A percentile compares a stretch with the other conserved stretches of the same genome.
These are phyloP conservation scores for Pomatorhinus ruficollis DNA, from an alignment of 2,113 vertebrate species.

Conservation along the genomic window DNA sequence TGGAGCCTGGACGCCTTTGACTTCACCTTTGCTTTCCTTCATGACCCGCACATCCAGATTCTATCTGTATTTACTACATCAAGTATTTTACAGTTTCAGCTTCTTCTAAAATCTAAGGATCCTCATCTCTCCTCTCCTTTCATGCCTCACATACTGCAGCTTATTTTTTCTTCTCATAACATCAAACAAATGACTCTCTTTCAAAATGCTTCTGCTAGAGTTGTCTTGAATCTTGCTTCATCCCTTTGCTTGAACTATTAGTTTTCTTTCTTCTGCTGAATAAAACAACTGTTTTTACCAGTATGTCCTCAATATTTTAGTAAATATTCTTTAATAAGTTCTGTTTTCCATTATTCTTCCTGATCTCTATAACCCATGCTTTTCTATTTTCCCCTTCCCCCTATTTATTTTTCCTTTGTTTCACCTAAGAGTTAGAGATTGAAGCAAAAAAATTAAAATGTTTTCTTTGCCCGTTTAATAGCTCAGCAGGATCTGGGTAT, in stretches of 20 bases:
- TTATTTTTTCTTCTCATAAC: neutral
- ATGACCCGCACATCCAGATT: neutral
- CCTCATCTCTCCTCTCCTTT: neutral
- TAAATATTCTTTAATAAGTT: neutral
- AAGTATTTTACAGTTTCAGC: neutral
- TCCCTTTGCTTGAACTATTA: neutral
- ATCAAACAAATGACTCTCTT: neutral
- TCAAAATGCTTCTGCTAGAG: neutral
- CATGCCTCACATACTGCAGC: neutral
- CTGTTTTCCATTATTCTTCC: neutral
- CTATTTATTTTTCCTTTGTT: neutral
- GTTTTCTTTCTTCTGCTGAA: neutral
- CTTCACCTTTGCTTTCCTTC: neutral
- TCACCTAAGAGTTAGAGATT: neutral
- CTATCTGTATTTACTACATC: neutral
- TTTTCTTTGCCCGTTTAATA: neutral
- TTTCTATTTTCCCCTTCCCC: neutral
- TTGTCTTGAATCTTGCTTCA: neutral
- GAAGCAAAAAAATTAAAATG: neutral
- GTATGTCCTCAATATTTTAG: neutral
- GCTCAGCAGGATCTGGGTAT: neutral
- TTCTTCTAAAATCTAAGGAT: neutral
- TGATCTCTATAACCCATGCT: neutral
- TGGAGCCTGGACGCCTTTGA: neutral
- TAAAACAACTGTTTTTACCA: neutral